Conservation (phyloP, 2,888 invertebrate genomes). For the Masnerella sp. region DNA sequence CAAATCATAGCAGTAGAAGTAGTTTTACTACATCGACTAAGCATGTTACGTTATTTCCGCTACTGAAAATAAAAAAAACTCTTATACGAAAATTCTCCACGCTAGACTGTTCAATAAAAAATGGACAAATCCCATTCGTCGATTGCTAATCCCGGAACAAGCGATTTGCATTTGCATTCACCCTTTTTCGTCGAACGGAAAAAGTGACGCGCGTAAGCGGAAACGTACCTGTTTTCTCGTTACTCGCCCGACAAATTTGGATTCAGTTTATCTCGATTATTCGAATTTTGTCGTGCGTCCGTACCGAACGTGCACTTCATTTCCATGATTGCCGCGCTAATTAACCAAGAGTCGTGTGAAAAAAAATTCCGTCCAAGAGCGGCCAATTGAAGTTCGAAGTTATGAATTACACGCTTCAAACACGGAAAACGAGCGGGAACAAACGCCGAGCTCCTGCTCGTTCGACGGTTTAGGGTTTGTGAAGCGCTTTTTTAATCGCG, state of each 20-base stretch:
- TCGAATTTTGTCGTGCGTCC: constrained; percentile 45
- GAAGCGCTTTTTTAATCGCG: neutral
- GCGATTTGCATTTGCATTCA: constrained; percentile 21
- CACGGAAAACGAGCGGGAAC: neutral
- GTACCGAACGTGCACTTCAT: constrained; percentile 37
- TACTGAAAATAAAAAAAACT: neutral
- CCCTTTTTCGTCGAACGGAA: constrained; percentile 16
- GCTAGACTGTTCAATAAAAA: too few species aligned
- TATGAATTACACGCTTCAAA: constrained; percentile 21
- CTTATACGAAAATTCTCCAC: too few species aligned
- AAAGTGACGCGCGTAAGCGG: constrained; percentile 40
- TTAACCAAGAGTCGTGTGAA: constrained; percentile 42
- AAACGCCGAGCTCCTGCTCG: neutral
- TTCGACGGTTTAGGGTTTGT: neutral
- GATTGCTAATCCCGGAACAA: neutral
- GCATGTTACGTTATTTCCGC: constrained; percentile 26
- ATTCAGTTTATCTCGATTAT: constrained; percentile 55
- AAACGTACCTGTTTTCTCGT: constrained; percentile 36
- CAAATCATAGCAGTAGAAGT: constrained; percentile 26
- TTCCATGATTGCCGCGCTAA: constrained; percentile 50
- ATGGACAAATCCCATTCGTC: too few species aligned
- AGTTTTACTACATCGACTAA: constrained; percentile 8
- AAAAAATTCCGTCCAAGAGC: constrained; percentile 23
- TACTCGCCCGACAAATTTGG: constrained; percentile 43
- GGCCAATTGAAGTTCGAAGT: constrained; percentile 18